Base-by-base conservation (phyloP, 2,888 invertebrate genomes). In the Drosophila peninsularis region DNA sequence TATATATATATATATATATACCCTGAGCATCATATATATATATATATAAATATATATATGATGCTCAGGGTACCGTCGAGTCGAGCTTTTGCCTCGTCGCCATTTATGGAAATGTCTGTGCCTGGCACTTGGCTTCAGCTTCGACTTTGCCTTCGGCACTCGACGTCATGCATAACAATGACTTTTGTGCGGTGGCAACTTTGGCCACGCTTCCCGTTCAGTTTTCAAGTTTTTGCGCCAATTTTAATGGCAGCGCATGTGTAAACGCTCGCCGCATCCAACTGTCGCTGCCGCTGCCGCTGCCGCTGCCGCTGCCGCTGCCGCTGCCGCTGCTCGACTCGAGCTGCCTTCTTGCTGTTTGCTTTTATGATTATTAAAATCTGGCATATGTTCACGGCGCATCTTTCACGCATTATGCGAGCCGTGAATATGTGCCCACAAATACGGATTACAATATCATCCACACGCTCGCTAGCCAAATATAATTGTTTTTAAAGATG, bases 91-190 rank as follows among this genome's bases (percentile, higher is more conserved):
- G 10, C 19, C 21, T 62, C 58, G 55, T 39, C 52, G 21, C 72
- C 80, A 75, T 75, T 86, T 86, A 89, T 89, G 85, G 80, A 86
- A 86, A 85, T 89, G 75, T 82, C 73, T 60, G 64, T 58, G 68
- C 58, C 58, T 49, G 61, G 42, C 39, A 34, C 56, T 17, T 36
- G 42, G 60, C 52, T 41, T 41, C 52, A 52, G 52, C 49, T 55
- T 61, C 65, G 66, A 66, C 72, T 75, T 62, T 71, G 72, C 77
- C 70, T 77, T 41, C 62, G 65, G 55, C 78, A 88, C 80, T 76
- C 79, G 68, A 79, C 80, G 84, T 76, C 86, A 89, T 89, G 86
- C 86, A 86, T 86, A 89, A 85, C 88, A 86, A 86, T 86, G 89
- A 86, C 88, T 88, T 84, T 88, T 84, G 62, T 58, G 54, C 32